These are phyloP conservation scores for Eumerus sabulonum DNA, from an alignment of 2,888 invertebrate genomes.

Conservation along the genomic window DNA sequence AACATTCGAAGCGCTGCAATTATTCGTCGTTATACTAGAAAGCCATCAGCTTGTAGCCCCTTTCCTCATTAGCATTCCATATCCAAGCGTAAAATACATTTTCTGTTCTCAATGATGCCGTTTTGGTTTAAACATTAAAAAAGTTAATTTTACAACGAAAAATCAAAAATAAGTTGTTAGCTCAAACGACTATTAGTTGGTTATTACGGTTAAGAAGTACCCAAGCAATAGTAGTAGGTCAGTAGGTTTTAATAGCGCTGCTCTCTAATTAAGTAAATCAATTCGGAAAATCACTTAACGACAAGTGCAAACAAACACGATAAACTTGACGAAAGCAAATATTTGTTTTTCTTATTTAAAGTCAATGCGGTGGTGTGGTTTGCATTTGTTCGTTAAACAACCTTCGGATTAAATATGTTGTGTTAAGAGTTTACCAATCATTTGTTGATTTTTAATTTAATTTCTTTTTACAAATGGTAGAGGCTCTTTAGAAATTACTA, in stretches of 20 bases:
- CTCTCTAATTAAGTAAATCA: constrained; percentile 27
- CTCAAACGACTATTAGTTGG: constrained; percentile 37
- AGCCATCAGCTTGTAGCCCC: constrained; percentile 53
- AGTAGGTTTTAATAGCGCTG: constrained; percentile 33
- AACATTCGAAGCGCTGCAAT: constrained; percentile 40
- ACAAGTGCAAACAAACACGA: constrained; percentile 63
- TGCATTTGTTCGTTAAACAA: constrained; percentile 63
- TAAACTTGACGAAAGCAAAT: constrained; percentile 14
- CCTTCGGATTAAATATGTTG: constrained; percentile 34
- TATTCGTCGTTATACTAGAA: constrained; percentile 25
- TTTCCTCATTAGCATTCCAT: constrained; percentile 68
- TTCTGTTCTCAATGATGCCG: constrained; percentile 10
- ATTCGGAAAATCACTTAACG: constrained; percentile 44
- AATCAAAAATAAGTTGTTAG: constrained; percentile 51
- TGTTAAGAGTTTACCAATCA: constrained; percentile 28
- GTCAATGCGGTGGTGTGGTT: too few relatives aligned
- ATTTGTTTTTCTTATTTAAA: background rate
- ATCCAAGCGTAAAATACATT: constrained; percentile 51
- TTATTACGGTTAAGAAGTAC: constrained; percentile 34
- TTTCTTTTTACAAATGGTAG: constrained; percentile 71
- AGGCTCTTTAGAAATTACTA: constrained; percentile 72
- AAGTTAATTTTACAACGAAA: constrained; percentile 53
- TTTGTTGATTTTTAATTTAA: constrained; percentile 42
- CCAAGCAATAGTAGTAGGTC: constrained; percentile 40
- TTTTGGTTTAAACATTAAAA: constrained; percentile 30